Base-by-base conservation (phyloP, 2,888 invertebrate species). In the Clivina fossor region DNA sequence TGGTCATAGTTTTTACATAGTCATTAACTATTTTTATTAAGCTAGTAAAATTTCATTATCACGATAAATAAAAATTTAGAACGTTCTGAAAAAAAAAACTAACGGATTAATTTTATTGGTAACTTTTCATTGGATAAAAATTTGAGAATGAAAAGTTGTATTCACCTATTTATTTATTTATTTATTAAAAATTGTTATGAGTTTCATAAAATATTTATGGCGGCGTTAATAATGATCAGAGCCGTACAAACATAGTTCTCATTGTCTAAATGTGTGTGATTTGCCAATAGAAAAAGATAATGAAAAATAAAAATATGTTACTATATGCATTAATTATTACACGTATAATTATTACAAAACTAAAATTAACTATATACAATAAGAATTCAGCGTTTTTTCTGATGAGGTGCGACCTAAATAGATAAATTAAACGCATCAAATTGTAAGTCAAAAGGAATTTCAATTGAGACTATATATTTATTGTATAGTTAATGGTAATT, bases 231-330 rank as follows among this genome's bases (percentile, higher is more conserved):
- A 64, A 64, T 66, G 65, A 62, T 63, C 55, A 61, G 62, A 61
- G 63, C 63, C 65, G 62, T 65, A 63, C 63, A 65, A 65, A 66
- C 63, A 64, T 59, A 63, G 62, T 65, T 67, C 66, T 69, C 65
- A 67, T 67, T 66, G 69, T 70, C 68, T 71, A 69, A 68, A 67
- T 71, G 67, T 69, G 66, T 68, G 68, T 69, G 68, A 68, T 69
- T 22, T 66, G 66, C 66, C 47, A 55, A 38, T 47, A 47, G 53
- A 8, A 44, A 26, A 49, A 38, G 24, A 7, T 22, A 41, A n/a
- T 22, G 19, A 11, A 2, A 46, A 46, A 13, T 46, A 46, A 18
- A 16, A 32, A 30, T 19, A 11, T 11, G 19, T 18, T n/a, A 44
- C 20, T 53, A 44, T 35, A 53, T 40, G 40, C 43, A 53, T 43